phyloP scores from a whole-genome alignment of 1,140 invertebrate species.

The Bombus impatiens region DNA sequence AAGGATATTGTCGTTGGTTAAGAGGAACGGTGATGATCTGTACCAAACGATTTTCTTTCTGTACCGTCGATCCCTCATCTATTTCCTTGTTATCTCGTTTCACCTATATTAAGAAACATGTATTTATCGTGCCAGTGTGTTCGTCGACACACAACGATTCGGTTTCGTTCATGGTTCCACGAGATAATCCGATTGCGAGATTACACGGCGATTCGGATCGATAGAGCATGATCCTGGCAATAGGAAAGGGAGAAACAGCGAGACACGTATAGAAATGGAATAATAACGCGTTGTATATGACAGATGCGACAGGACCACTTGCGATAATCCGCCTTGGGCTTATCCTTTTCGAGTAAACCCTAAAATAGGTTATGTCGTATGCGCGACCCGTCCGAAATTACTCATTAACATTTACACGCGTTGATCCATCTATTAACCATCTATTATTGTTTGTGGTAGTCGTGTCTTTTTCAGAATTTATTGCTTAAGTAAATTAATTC shows the following conservation, averaged over 20 bases:
- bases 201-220: conserved; percentile 55
- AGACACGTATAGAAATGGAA: conserved; percentile 65
- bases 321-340: conserved; percentile 60
- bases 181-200: conserved; percentile 61
- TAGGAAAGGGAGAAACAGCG: conserved; percentile 25
- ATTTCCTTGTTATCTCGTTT: neutral
- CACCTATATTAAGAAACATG: neutral
- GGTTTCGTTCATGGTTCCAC: conserved; percentile 33
- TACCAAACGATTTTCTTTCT: neutral
- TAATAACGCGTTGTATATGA: conserved; percentile 70
- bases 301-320: conserved; percentile 69
- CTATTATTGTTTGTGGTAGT: neutral
- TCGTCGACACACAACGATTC: conserved; percentile 12
- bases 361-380: neutral
- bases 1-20: conserved; percentile 14
- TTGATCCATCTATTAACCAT: too few species aligned
- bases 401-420: conserved; percentile 5
- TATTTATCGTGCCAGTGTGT: conserved; percentile 8
- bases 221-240: conserved; percentile 26
- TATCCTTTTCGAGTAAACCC: conserved; percentile 14
- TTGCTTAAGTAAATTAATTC: too few species aligned
- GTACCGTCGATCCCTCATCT: neutral
- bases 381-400: conserved; percentile 11
- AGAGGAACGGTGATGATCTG: neutral
- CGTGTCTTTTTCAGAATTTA: neutral